Base-by-base conservation (phyloP, 92 coral and sea anemone species). In the Bergia sp. region DNA sequence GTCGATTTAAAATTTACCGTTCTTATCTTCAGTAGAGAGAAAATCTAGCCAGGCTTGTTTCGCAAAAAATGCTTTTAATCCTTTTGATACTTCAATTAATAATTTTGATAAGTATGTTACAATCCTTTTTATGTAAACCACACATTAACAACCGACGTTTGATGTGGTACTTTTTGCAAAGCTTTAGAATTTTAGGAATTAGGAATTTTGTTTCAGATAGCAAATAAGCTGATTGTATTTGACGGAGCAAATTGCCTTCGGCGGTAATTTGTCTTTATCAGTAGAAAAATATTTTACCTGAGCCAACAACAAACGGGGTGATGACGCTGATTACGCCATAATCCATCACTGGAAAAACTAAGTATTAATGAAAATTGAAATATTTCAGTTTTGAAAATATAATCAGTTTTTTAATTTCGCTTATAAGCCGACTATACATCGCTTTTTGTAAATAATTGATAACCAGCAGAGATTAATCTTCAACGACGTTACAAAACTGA, bases 361-460 rank as follows among this genome's bases (percentile, higher is more conserved):
- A 41, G 80, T 76, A 50, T 20, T 76, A 76, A 76, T 76, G 50
- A 37, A 41, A 76, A 76, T 39, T 20, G 45, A 18, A 76, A 76
- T 61, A 61, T 61, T 61, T 61, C 69, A 61, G 69, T 61, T 61
- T 61, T 61, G 23, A 18, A 7, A 23, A 61, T 16, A 76, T 40
- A 76, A 16, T 38, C 29, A n/a, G 10, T 74, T 39, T 39, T 74
- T 74, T 10, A 45, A 45, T 10, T 36, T 40, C 39, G 10, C 15
- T 73, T 82, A 16, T 38, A 44, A 45, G 77, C 55, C 53, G 23
- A 49, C 67, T 40, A 84, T 83, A 37, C 77, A 44, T 47, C 50
- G 23, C 20, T 39, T 5, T 36, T 84, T 12, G 49, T 84, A 47
- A 71, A 84, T 84, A 84, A 65, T 84, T 84, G 79, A 84, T 84